These are phyloP conservation scores for Sphinx pinastri DNA, from an alignment of 2,888 invertebrate species.

Conservation along the genomic window DNA sequence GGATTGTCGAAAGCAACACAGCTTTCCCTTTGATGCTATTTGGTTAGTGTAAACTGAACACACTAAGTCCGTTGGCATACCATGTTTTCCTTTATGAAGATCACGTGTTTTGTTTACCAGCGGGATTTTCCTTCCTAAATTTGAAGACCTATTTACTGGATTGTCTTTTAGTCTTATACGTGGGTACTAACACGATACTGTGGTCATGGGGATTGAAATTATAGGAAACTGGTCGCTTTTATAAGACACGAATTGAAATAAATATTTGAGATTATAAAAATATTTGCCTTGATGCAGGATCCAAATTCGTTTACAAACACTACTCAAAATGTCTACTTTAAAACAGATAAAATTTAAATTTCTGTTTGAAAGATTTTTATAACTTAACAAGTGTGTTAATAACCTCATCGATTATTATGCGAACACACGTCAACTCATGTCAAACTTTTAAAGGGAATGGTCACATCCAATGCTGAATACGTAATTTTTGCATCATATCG, in stretches of 20 bases:
- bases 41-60: background rate
- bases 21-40: background rate
- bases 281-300: background rate
- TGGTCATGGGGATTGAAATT: no score
- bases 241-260: no score
- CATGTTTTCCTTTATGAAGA: background rate
- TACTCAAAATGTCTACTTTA: no score
- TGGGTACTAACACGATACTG: background rate
- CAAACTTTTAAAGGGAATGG: constrained; percentile 10
- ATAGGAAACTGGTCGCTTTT: no score
- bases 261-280: no score
- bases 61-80: background rate
- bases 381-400: background rate
- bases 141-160: background rate
- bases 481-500: background rate
- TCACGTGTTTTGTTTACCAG: background rate
- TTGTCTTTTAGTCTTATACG: background rate
- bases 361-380: no score
- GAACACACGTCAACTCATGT: constrained; percentile 23
- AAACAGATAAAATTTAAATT: no score
- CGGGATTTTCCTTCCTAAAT: background rate
- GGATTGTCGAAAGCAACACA: background rate
- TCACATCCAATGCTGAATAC: constrained; percentile 8
- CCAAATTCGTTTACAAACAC: background rate
- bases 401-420: constrained; percentile 12